Base-by-base conservation (phyloP, 2,888 invertebrate genomes). In the Calameuta pallipes region DNA sequence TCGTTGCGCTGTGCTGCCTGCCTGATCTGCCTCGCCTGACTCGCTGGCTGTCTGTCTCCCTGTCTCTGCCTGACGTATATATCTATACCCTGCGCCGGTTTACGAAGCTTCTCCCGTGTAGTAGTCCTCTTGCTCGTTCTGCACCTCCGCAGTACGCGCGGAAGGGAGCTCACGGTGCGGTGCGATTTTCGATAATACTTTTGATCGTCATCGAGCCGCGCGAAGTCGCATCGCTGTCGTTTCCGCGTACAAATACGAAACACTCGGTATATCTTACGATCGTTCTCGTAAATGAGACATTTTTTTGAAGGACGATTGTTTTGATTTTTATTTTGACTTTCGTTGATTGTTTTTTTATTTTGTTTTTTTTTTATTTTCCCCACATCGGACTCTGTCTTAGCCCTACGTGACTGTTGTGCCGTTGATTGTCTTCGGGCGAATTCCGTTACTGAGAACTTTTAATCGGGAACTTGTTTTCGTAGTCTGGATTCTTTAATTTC, bases 1-100 rank as follows among this genome's bases (percentile, higher is more conserved):
- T 37, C 37, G 37, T 13, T 37, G 37, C 36, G 36, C 35, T 11
- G 35, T 35, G 35, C 11, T 41, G 15, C 37, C 37, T 37, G 13
- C 41, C 15, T 41, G 13, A 36, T 36, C 36, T 36, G 36, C 36
- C 15, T 15, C 15, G 15, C 41, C 36, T 36, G 36, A 36, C 36
- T 36, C 12, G 36, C 36, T 36, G 36, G 12, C 37, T 37, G 33
- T 34, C 33, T 36, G 36, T 36, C 36, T 36, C 12, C 12, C 36
- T 3, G 36, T 15, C 41, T 77, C 77, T 75, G 80, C 75, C 80
- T 82, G 83, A 84, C 79, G 83, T 81, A 80, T 82, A 75, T 33
- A 3, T 31, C 31, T 33, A 33, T 81, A 82, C 80, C 78, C 71
- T 80, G 83, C 80, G 83, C 81, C 80, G 79, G 79, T 81, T 83